Evolutionary conservation across 2,797 vertebrate genomes (phyloP).

Genomic region (Sebastolobus altivelis): DNA sequence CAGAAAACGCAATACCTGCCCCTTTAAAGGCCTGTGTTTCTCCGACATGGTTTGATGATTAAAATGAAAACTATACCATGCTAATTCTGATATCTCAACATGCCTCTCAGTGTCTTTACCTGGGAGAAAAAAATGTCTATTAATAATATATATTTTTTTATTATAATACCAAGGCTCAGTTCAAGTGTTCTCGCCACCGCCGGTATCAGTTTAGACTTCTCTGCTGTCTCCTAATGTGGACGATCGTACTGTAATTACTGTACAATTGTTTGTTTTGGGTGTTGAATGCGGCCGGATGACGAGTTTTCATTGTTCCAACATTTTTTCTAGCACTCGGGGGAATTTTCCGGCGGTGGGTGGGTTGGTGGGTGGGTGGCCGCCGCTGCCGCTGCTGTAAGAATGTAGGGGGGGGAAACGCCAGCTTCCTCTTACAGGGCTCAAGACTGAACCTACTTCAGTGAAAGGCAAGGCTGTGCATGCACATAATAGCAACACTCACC

Average conservation of each 20-base stretch:
- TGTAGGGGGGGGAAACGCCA: conserved; percentile 68
- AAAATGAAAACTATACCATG: conserved; percentile 10
- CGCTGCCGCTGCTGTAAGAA: conserved; percentile 66
- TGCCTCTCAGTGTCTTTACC: background rate
- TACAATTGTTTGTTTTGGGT: conserved; percentile 78
- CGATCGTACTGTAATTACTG: conserved; percentile 78
- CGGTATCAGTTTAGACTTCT: conserved; percentile 60
- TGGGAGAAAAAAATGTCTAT: background rate
- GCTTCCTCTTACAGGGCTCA: conserved; percentile 70
- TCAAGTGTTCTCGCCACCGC: background rate
- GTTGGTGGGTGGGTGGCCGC: conserved; percentile 1
- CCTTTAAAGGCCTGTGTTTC: background rate
- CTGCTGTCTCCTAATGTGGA: conserved; percentile 55
- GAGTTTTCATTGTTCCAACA: conserved; percentile 74
- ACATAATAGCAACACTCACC: conserved; percentile 71
- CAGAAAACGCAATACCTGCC: conserved; percentile 42
- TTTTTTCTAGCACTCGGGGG: conserved; percentile 67
- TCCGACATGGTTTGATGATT: conserved; percentile 1
- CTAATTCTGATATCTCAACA: conserved; percentile 6
- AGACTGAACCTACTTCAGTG: conserved; percentile 60
- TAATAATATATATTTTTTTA: background rate
- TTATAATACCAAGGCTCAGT: conserved; percentile 1
- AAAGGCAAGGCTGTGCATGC: conserved; percentile 73
- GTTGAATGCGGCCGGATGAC: conserved; percentile 74
- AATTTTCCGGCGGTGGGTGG: conserved; percentile 78